Conservation (phyloP, 1,140 invertebrate genomes). For the Pissodes strobi region DNA sequence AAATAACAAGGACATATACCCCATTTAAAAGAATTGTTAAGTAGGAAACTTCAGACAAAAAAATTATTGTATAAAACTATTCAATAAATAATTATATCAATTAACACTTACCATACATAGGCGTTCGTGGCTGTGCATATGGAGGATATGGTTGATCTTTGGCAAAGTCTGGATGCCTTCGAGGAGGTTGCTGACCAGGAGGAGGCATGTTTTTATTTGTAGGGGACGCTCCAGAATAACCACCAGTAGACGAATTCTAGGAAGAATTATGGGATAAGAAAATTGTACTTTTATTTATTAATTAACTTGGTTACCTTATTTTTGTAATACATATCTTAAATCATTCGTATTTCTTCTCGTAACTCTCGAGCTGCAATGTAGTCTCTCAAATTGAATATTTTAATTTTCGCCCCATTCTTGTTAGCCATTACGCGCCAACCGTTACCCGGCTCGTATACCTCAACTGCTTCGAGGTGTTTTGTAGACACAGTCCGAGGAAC, state of each 20-base stretch:
- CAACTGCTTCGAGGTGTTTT: no score
- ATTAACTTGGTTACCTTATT: no score
- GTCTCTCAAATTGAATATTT: no score
- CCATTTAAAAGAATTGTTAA: background rate
- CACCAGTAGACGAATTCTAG: conserved; percentile 27
- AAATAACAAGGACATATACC: no score
- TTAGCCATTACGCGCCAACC: no score
- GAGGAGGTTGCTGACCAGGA: conserved; percentile 66
- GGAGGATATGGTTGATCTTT: conserved; percentile 73
- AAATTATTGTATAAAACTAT: background rate
- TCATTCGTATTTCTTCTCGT: no score
- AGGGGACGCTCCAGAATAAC: conserved; percentile 57
- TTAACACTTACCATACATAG: conserved; percentile 60
- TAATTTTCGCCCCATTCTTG: no score
- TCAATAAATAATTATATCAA: background rate
- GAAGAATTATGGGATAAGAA: background rate
- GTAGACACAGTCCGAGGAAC: no score
- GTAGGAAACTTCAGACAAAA: background rate
- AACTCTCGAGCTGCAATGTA: no score
- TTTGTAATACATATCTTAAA: no score
- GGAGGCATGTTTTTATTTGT: conserved; percentile 69
- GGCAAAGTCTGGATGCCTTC: conserved; percentile 83
- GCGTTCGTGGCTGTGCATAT: conserved; percentile 65
- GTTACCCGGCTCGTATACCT: no score
- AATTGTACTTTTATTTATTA: no score